Evolutionary conservation across 2,797 vertebrate genomes (phyloP), one percentile per base, ranked within the genome.

Genomic region (Momotus momota): DNA sequence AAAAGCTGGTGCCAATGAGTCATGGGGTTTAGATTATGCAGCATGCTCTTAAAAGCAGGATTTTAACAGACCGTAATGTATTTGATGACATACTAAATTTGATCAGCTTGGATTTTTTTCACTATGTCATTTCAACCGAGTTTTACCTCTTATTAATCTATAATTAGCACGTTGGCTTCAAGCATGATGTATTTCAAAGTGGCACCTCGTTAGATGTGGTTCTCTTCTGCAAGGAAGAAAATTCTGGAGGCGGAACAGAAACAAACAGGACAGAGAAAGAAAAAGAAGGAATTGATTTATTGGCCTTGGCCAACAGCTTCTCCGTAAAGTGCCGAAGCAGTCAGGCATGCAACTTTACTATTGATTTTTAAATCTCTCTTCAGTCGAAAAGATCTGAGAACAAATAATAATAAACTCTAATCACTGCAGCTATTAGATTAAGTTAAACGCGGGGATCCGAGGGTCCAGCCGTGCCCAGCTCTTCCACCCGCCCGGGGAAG

Each of bases 361-460:
- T 90, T 67, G 96, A 94, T 95, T 91, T 92, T 89, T 85, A 95
- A 94, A 94, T 62, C 74, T 90, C 70, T 27, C 70, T 49, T 89
- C 92, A 82, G 79, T 91, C 57, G 90, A 95, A 62, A 93, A 83
- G 75, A 93, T 75, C 89, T 51, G 61, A 12, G 54, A 23, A 16
- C 77, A 74, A 87, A 80, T 66, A 66, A 40, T 40, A 61, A 43
- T 29, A 11, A 69, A 49, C 46, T n/a, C 57, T 73, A 46, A 90
- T 67, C 87, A 22, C 57, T 4, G 66, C 65, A 58, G 90, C 93
- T 51, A 61, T 79, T 58, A 49, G 88, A 71, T 81, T 49, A 61
- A 55, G 52, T 55, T 66, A 23, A 81, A 29, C 23, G 22, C 9
- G 49, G 81, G 26, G 69, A 51, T 21, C 14, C 31, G 29, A 19